Base-by-base conservation (phyloP, 1,140 invertebrate species). In the Lucilia sericata region DNA sequence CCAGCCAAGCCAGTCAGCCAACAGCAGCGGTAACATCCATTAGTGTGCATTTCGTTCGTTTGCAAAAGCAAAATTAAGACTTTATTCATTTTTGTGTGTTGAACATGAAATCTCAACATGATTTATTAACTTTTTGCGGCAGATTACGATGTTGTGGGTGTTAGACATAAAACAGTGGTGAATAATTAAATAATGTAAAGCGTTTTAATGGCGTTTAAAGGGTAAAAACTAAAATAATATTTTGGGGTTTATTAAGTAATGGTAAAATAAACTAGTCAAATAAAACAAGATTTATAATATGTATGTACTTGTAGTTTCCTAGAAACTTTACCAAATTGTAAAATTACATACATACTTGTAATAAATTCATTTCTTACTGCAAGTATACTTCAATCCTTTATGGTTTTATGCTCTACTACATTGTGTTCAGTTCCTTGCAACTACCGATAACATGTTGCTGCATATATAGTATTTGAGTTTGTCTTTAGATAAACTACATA, bases 111-210 rank as follows among this genome's bases (percentile, higher is more conserved):
- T 42, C 42, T 42, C 42, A 60, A 60, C 55, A 60, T 60, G 55
- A 60, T 70, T 70, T 70, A 70, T 70, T 19, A 70, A 70, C 55
- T 60, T 60, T 60, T n/a, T 60, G 55, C 55, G 55, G 55, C 55
- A 60, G 17, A 60, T 70, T 10, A 17, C 5, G 9, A n/a, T 60
- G n/a, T 21, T 70, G 65, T 70, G 65, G 65, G 65, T 70, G 65
- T 70, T 70, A 70, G 19, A 70, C 65, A 19, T 1, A 70, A 60
- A 70, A 70, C 5, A n/a, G 17, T 70, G 65, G 9, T 19, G 65
- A 21, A 70, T 19, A 70, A 60, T 60, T 60, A 60, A 60, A n/a
- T n/a, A n/a, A 60, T 14, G 14, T 60, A n/a, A n/a, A 60, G 55
- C 13, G 14, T 60, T 60, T n/a, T 60, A 60, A 60, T 60, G 14